These are phyloP conservation scores for Todiramphus chloris DNA, from an alignment of 2,113 vertebrate genomes.

Conservation along the genomic window DNA sequence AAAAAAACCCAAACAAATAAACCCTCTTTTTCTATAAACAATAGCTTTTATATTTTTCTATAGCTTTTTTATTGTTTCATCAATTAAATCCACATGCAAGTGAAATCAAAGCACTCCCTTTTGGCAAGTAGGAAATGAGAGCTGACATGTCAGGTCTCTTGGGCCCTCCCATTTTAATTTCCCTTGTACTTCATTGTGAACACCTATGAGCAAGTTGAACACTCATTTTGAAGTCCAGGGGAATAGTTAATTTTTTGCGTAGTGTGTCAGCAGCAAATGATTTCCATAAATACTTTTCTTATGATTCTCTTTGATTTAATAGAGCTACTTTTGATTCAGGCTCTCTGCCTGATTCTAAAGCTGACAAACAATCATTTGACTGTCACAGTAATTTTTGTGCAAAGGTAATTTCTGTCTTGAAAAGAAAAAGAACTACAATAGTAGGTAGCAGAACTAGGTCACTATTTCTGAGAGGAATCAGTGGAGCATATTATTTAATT, in stretches of 20 bases:
- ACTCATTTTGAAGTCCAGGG: neutral
- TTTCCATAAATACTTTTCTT: neutral
- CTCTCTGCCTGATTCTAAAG: neutral
- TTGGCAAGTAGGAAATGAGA: neutral
- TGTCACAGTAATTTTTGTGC: neutral
- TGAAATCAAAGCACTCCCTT: neutral
- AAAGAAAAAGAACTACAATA: neutral
- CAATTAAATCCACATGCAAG: neutral
- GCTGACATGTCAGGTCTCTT: neutral
- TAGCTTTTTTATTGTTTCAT: neutral
- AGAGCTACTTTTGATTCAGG: neutral
- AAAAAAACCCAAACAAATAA: neutral
- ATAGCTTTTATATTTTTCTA: neutral
- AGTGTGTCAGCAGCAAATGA: neutral
- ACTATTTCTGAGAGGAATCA: slow-evolving; percentile 16
- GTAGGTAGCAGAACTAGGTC: neutral
- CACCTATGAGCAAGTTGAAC: neutral
- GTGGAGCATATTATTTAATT: slow-evolving; percentile 7
- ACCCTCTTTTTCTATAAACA: neutral
- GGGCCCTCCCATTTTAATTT: neutral
- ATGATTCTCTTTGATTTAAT: slow-evolving; percentile 6
- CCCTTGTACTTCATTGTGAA: neutral
- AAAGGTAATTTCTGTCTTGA: neutral
- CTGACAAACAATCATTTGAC: neutral
- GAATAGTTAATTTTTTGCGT: neutral